Conservation (phyloP, 2,888 invertebrate genomes). For the Lochmaea capreae region DNA sequence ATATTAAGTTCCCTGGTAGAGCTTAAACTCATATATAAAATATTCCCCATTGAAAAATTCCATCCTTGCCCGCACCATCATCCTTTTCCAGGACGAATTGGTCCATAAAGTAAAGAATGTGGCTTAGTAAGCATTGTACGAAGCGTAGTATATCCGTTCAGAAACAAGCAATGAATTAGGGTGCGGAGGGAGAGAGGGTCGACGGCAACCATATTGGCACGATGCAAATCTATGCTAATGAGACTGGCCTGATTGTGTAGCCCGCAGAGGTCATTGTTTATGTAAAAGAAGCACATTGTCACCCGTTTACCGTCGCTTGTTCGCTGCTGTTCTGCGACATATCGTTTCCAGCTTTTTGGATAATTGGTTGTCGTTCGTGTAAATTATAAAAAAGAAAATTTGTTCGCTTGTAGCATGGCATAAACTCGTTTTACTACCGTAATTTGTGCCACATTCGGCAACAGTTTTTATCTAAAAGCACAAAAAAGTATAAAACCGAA, state of each 20-base stretch:
- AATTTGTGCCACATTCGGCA: not conserved
- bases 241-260: conserved; percentile 56
- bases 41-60: conserved; percentile 38
- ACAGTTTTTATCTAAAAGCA: not conserved
- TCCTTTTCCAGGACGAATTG: conserved; percentile 49
- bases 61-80: conserved; percentile 35
- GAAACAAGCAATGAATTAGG: conserved; percentile 57
- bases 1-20: conserved; percentile 22
- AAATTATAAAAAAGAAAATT: conserved; percentile 30
- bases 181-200: conserved; percentile 55
- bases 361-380: conserved; percentile 44
- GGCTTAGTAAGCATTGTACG: conserved; percentile 46
- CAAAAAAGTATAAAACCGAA: not conserved
- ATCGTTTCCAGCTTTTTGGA: conserved; percentile 38
- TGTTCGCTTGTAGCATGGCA: conserved; percentile 3
- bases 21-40: conserved; percentile 27
- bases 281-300: conserved; percentile 48
- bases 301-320: conserved; percentile 15
- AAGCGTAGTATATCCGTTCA: conserved; percentile 49
- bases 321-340: conserved; percentile 25
- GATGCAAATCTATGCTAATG: conserved; percentile 63
- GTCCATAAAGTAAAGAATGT: conserved; percentile 49
- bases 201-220: conserved; percentile 59
- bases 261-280: conserved; percentile 52
- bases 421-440: conserved; percentile 7